Percentiles rank a stretch among this genome's conserved stretches.
phyloP scores from a whole-genome alignment of 92 coral and sea anemone genomes.

The Hydrozoanthus gracilis region DNA sequence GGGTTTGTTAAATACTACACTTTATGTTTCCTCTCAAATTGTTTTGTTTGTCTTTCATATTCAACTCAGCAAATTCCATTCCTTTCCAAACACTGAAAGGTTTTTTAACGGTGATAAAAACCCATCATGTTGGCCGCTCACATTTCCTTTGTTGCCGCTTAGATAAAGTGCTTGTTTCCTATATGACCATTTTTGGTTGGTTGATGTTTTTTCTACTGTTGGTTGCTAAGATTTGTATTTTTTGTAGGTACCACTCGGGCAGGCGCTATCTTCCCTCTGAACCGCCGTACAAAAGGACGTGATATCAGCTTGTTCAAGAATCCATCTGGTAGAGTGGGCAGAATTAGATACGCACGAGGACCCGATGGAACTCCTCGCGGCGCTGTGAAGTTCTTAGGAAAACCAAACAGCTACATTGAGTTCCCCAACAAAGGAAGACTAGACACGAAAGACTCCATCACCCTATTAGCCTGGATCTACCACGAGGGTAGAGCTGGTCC shows the following conservation, averaged over 20 bases:
- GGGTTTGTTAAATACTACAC: too few relatives aligned
- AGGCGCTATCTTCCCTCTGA: conserved; percentile 71
- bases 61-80: too few relatives aligned
- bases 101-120: too few relatives aligned
- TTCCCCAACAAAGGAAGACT: conserved; percentile 78
- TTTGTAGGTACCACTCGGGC: conserved; percentile 50
- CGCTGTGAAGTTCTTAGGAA: conserved; percentile 67
- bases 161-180: too few relatives aligned
- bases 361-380: conserved; percentile 80
- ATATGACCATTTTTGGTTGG: not conserved
- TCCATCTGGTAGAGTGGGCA: conserved; percentile 51
- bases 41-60: too few relatives aligned
- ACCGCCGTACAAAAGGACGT: conserved; percentile 60
- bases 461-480: conserved; percentile 79
- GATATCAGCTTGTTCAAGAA: conserved; percentile 72
- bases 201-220: not conserved
- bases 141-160: too few relatives aligned
- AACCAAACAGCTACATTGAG: conserved; percentile 64
- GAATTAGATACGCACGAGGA: conserved; percentile 64
- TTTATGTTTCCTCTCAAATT: too few relatives aligned
- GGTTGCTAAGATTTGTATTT: not conserved
- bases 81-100: too few relatives aligned
- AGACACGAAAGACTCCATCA: conserved; percentile 69
- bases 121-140: too few relatives aligned
- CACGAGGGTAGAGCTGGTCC: conserved; percentile 82